Evolutionary conservation across 2,888 invertebrate genomes (phyloP).

Genomic region (Harpalus rufipes): DNA sequence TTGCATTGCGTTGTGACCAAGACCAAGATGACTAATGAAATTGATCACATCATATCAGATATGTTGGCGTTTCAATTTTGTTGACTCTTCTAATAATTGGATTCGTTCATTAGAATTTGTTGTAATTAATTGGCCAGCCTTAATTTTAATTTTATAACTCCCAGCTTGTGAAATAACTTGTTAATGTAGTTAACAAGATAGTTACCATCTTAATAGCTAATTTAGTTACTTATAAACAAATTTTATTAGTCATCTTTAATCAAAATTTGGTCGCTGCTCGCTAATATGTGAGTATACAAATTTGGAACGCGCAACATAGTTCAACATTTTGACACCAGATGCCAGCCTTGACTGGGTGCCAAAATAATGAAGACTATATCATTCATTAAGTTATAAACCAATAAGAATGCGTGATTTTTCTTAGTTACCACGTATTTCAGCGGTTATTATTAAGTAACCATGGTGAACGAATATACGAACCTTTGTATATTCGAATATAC

Average conservation of each 20-base stretch:
- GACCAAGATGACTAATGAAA: slow-evolving; percentile 43
- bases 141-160: not conserved
- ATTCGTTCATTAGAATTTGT: slow-evolving; percentile 9
- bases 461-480: too few species aligned
- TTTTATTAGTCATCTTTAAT: not conserved
- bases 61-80: slow-evolving; percentile 3
- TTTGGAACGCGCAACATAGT: not conserved
- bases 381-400: too few species aligned
- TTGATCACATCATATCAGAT: slow-evolving; percentile 28
- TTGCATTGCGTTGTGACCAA: slow-evolving; percentile 44
- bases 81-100: not conserved
- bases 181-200: not conserved
- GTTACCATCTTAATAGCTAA: not conserved
- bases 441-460: too few species aligned
- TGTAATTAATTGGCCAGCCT: not conserved
- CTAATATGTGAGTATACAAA: not conserved
- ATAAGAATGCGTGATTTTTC: too few species aligned
- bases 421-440: too few species aligned
- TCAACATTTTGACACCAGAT: too few species aligned
- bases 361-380: too few species aligned
- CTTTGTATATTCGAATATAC: too few species aligned
- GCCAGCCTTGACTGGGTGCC: too few species aligned
- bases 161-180: not conserved
- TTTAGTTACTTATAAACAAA: not conserved
- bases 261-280: not conserved